phyloP scores from a whole-genome alignment of 2,113 vertebrate species.

The Pipa parva region DNA sequence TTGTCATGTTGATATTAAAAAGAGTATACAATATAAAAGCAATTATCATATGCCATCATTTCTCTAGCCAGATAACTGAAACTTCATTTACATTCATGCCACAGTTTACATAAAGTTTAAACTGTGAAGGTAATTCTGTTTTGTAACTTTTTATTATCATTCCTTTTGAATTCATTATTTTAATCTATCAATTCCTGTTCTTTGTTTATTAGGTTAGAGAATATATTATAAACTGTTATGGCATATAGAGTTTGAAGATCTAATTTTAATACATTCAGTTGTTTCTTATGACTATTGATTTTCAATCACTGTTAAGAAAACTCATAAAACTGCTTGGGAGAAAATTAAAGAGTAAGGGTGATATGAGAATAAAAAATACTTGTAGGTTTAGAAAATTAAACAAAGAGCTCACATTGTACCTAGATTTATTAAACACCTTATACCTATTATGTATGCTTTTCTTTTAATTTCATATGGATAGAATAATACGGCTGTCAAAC shows the following conservation, averaged over 20 bases:
- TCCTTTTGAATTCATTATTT: slow-evolving; percentile 12
- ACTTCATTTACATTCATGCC: neutral
- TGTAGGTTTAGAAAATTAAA: neutral
- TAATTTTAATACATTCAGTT: slow-evolving; percentile 28
- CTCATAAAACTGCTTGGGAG: slow-evolving; percentile 9
- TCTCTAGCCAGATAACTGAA: no score
- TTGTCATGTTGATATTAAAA: no score
- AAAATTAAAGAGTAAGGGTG: slow-evolving; percentile 11
- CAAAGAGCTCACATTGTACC: neutral
- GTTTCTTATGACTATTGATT: slow-evolving; percentile 32
- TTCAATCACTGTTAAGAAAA: slow-evolving; percentile 32
- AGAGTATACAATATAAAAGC: no score
- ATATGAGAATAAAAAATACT: neutral
- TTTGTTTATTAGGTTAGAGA: slow-evolving; percentile 26
- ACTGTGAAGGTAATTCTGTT: slow-evolving; percentile 7
- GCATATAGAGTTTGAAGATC: neutral
- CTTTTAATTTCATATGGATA: no score
- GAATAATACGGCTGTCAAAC: no score
- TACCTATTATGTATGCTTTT: no score
- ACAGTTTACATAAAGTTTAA: slow-evolving; percentile 13
- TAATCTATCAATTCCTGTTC: slow-evolving; percentile 3
- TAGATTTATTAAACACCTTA: no score
- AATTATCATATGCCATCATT: no score
- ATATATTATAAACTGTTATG: slow-evolving; percentile 22
- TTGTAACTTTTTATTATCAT: slow-evolving; percentile 20